A percentile compares a stretch with the other conserved stretches of the same genome.
Evolutionary conservation across 2,888 invertebrate species (phyloP).

Genomic region (Linnaemya tessellans): DNA sequence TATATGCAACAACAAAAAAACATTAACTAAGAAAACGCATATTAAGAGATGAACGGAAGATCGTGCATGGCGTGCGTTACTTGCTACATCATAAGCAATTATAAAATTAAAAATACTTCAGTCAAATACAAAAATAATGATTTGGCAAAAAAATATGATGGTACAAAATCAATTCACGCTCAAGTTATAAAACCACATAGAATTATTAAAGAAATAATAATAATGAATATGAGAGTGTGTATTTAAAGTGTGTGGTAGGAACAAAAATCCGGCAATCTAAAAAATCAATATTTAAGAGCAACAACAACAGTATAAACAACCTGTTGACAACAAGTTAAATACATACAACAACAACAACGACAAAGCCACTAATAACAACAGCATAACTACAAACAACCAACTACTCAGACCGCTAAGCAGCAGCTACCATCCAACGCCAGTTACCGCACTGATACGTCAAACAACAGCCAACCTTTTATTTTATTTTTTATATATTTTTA

Average conservation of each 20-base stretch:
- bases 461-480: constrained; percentile 52
- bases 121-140: constrained; percentile 18
- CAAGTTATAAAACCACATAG: constrained; percentile 4
- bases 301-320: constrained; percentile 74
- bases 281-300: constrained; percentile 75
- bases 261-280: constrained; percentile 65
- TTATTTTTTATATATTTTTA: constrained; percentile 1
- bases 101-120: constrained; percentile 14
- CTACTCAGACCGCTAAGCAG: constrained; percentile 13
- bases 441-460: constrained; percentile 71
- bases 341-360: constrained; percentile 58
- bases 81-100: constrained; percentile 59
- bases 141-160: constrained; percentile 21
- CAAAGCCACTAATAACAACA: constrained; percentile 66
- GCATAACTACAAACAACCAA: constrained; percentile 56
- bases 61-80: constrained; percentile 71
- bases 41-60: constrained; percentile 46
- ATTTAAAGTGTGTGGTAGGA: constrained; percentile 41
- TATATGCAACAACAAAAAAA: constrained; percentile 4
- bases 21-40: constrained; percentile 43
- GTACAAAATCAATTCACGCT: neutral
- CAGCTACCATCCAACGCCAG: constrained; percentile 66
- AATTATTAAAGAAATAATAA: neutral
- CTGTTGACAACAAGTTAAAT: constrained; percentile 73
- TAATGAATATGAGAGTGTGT: constrained; percentile 17